Evolutionary conservation across 37 sponge, comb jelly and placozoan species (phyloP).

Genomic region (Halichondria panicea): DNA sequence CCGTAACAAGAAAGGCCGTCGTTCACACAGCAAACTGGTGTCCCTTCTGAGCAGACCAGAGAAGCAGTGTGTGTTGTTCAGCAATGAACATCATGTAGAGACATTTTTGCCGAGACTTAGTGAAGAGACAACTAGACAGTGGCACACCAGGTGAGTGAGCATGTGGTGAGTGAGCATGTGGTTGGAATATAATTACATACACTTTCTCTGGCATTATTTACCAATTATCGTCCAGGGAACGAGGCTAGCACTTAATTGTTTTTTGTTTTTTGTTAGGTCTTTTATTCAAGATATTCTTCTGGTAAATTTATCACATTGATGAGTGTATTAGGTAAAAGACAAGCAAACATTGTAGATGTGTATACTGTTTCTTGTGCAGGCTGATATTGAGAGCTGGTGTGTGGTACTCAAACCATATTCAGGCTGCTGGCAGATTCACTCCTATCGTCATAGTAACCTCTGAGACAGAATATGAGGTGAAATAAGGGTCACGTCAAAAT

Average conservation of each 20-base stretch:
- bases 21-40: background rate
- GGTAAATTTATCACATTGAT: no score
- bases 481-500: constrained; percentile 12
- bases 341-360: no score
- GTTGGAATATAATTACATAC: no score
- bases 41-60: background rate
- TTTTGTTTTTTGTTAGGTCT: no score
- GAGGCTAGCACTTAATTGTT: no score
- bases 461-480: no score
- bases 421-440: background rate
- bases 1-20: constrained; percentile 22
- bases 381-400: constrained; percentile 12
- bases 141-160: constrained; percentile 57
- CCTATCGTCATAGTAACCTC: constrained; percentile 34
- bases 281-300: no score
- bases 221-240: no score
- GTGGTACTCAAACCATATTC: constrained; percentile 65
- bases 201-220: no score
- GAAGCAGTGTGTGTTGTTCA: constrained; percentile 52
- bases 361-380: constrained; percentile 36
- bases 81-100: constrained; percentile 64
- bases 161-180: no score
- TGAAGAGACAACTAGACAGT: constrained; percentile 30
- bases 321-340: no score
- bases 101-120: constrained; percentile 10